Evolutionary conservation across 2,797 vertebrate genomes (phyloP).

Genomic region (Coilia nasus): DNA sequence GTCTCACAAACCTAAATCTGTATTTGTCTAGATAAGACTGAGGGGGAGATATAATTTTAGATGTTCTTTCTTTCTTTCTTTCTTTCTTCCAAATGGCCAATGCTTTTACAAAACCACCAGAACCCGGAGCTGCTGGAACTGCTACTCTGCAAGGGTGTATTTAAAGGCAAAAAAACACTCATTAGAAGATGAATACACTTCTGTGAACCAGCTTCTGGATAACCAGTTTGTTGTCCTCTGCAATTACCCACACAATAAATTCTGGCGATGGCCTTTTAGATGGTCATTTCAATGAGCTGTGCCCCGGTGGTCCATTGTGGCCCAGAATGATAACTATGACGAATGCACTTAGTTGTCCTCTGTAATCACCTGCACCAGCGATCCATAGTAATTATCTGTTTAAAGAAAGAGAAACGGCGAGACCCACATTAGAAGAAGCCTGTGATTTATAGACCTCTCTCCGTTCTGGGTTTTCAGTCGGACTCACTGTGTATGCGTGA

Average conservation of each 20-base stretch:
- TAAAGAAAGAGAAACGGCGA: constrained; percentile 63
- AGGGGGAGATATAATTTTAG: too few relatives aligned
- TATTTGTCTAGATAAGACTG: too few relatives aligned
- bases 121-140: neutral
- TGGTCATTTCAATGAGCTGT: constrained; percentile 60
- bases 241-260: constrained; percentile 22
- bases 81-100: too few relatives aligned
- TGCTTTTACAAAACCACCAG: neutral
- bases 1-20: too few relatives aligned
- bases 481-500: neutral
- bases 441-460: constrained; percentile 74
- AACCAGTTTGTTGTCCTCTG: constrained; percentile 1
- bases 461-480: constrained; percentile 7
- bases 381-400: constrained; percentile 75
- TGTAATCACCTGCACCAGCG: constrained; percentile 67
- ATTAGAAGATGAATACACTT: constrained; percentile 11
- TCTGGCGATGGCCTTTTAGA: constrained; percentile 51
- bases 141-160: neutral
- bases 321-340: constrained; percentile 72
- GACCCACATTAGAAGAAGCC: too few relatives aligned
- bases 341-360: constrained; percentile 71
- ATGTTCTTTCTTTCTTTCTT: too few relatives aligned
- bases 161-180: neutral
- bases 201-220: neutral
- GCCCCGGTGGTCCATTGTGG: constrained; percentile 44